phyloP scores from a whole-genome alignment of 2,797 vertebrate species.

The Tarsius wallacei region DNA sequence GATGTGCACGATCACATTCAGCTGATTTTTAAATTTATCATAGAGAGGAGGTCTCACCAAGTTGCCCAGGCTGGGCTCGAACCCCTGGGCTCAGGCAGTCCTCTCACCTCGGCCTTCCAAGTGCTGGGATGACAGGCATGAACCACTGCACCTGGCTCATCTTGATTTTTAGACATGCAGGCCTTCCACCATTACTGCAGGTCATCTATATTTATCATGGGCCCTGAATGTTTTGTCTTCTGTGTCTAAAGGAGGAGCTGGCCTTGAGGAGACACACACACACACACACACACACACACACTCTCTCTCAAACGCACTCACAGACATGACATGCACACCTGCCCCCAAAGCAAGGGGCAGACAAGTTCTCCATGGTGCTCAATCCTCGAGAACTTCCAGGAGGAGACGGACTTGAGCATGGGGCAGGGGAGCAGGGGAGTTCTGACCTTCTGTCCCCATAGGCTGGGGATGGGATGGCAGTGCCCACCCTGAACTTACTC shows the following conservation, averaged over 20 bases:
- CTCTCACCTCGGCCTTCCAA: too few relatives aligned
- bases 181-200: neutral
- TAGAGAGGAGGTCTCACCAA: too few relatives aligned
- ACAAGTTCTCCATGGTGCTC: neutral
- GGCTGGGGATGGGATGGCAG: neutral
- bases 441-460: neutral
- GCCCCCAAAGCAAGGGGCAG: neutral
- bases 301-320: neutral
- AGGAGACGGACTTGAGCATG: neutral
- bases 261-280: neutral
- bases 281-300: neutral
- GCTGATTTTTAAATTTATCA: too few relatives aligned
- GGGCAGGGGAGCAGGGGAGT: neutral
- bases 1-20: too few relatives aligned
- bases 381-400: neutral
- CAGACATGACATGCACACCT: neutral
- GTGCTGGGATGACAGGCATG: too few relatives aligned
- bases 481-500: neutral
- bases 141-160: too few relatives aligned
- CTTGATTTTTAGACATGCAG: neutral
- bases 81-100: too few relatives aligned
- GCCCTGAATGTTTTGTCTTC: neutral
- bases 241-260: neutral
- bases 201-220: neutral
- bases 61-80: too few relatives aligned